These are phyloP conservation scores for Plumapathes pennacea DNA, from an alignment of 92 coral and sea anemone species.

Conservation along the genomic window DNA sequence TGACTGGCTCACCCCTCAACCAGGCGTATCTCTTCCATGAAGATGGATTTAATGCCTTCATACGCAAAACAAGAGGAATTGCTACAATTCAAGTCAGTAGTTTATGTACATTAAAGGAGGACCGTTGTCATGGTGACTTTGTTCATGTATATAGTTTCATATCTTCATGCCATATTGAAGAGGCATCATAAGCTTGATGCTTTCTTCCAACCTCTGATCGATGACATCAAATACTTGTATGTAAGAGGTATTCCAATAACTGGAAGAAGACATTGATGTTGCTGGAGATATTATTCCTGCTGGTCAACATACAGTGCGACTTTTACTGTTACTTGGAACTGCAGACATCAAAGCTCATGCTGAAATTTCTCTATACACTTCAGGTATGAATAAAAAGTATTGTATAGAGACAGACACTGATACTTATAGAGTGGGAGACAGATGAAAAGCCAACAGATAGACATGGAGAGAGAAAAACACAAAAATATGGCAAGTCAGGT, in stretches of 20 bases:
- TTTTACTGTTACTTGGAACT: constrained; percentile 56
- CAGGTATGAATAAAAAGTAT: no score
- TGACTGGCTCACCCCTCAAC: constrained; percentile 10
- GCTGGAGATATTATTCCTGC: constrained; percentile 3
- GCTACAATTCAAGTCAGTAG: constrained; percentile 13
- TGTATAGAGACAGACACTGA: no score
- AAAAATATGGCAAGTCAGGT: no score
- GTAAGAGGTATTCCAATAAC: neutral
- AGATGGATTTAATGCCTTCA: constrained; percentile 24
- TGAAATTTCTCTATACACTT: constrained; percentile 58
- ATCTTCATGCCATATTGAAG: constrained; percentile 41
- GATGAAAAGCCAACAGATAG: no score
- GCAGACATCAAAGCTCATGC: constrained; percentile 65
- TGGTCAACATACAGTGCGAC: constrained; percentile 51
- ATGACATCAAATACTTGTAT: constrained; percentile 39
- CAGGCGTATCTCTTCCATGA: constrained; percentile 12
- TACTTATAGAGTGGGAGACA: no score
- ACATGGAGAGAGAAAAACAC: no score
- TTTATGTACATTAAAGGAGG: constrained; percentile 6
- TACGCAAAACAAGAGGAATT: constrained; percentile 5
- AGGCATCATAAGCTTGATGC: constrained; percentile 68
- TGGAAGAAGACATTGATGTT: neutral
- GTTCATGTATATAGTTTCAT: constrained; percentile 8
- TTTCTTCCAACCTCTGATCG: constrained; percentile 55
- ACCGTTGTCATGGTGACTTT: constrained; percentile 1